Evolutionary conservation across 2,113 vertebrate genomes (phyloP).

Genomic region (Perca fluviatilis): DNA sequence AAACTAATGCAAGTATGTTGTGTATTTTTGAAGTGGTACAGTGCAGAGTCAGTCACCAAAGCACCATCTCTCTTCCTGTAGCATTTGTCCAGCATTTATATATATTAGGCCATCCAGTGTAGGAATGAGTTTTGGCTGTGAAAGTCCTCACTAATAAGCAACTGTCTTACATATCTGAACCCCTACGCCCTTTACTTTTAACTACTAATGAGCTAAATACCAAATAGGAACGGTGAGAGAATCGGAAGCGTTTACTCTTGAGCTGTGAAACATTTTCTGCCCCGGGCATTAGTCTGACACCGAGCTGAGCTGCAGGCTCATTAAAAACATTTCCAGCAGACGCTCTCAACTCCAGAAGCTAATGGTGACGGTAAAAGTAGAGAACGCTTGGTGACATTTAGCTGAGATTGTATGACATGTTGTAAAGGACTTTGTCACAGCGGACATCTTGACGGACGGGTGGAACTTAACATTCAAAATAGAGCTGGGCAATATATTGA

Average conservation of each 20-base stretch:
- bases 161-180: not conserved
- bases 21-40: not conserved
- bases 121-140: not conserved
- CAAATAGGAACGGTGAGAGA: rapidly evolving
- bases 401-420: not conserved
- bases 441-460: no score
- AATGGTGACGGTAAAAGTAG: not conserved
- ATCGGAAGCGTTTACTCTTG: not conserved
- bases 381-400: not conserved
- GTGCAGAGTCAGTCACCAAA: not conserved
- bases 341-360: not conserved
- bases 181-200: not conserved
- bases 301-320: not conserved
- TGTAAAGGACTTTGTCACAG: not conserved
- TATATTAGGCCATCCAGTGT: not conserved
- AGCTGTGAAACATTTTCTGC: not conserved
- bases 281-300: not conserved
- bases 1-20: no score
- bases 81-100: not conserved
- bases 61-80: not conserved
- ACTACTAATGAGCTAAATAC: conserved; percentile 43
- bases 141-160: conserved; percentile 30
- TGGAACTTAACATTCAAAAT: no score
- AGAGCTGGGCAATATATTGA: no score
- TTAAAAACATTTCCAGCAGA: conserved; percentile 8